These are phyloP conservation scores for Aptenodytes patagonicus DNA, from an alignment of 2,113 vertebrate species.

Conservation along the genomic window DNA sequence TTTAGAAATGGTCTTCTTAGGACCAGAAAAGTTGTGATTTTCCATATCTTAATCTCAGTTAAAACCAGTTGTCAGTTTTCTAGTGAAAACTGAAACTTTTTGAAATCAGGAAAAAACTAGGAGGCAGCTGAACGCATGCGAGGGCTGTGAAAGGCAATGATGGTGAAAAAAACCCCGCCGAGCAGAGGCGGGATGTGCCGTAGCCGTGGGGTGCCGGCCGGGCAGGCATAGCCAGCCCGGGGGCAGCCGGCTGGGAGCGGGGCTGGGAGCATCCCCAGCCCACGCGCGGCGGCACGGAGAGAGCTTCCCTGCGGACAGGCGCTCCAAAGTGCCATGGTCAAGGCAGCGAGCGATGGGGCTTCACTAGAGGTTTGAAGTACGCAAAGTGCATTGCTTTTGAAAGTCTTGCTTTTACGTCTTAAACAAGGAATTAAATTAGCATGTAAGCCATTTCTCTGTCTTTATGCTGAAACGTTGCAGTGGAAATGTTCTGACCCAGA, in stretches of 20 bases:
- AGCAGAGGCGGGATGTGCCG: not conserved
- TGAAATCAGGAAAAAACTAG: not conserved
- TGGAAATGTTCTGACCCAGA: not conserved
- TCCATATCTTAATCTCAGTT: not conserved
- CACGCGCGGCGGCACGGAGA: not conserved
- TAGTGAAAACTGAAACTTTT: not conserved
- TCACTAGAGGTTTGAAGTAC: not conserved
- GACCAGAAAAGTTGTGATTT: not conserved
- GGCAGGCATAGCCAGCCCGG: not conserved
- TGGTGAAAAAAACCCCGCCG: rapidly evolving
- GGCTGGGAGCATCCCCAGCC: not conserved
- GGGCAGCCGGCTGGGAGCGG: not conserved
- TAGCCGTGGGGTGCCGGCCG: too few relatives aligned
- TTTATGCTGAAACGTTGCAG: not conserved
- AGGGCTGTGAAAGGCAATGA: not conserved
- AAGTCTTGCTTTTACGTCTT: not conserved
- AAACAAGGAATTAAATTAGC: not conserved
- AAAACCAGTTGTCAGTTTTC: not conserved
- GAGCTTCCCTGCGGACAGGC: not conserved
- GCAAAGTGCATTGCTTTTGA: not conserved
- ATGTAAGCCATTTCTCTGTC: not conserved
- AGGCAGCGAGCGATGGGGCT: not conserved
- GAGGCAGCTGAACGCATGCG: not conserved
- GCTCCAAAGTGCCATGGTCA: not conserved
- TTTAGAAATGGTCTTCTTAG: not conserved